Base-by-base conservation (phyloP, 2,797 vertebrate species). In the Muscicapa comitata region DNA sequence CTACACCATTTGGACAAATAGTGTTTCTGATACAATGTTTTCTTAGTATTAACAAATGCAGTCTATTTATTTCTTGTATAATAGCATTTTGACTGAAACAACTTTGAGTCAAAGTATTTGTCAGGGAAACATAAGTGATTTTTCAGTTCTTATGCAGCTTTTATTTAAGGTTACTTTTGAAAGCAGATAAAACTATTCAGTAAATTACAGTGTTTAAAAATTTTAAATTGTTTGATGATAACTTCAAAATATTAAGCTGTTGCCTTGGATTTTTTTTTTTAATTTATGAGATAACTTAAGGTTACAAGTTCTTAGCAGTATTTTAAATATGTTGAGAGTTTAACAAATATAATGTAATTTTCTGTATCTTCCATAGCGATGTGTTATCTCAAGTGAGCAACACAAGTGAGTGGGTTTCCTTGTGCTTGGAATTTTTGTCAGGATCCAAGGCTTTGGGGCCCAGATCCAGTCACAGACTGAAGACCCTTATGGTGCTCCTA, bases 381-480 rank as follows among this genome's bases (percentile, higher is more conserved):
- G 1, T 25, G 19, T 45, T 68, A 10, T 76, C 47, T 90, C 42
- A 50, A 53, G 35, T 43, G 23, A 78, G 79, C 26, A 57, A 12
- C 0, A 0, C 12, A 57, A 65, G 9, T n/a, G 10, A 18, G 28
- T 31, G n/a, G 3, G 1, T 45, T 88, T 88, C 45, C 26, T 67
- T n/a, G 19, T 33, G 8, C 62, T 51, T 48, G 54, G 73, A 70
- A 55, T 62, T 82, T 68, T 75, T 78, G 45, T 25, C 12, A 58
- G 47, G 25, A 62, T 81, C 58, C 78, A 71, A 40, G 29, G 15
- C 11, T 29, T 53, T 37, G 58, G 21, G 24, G 5, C 23, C 17
- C 8, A 3, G 29, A 63, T 24, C 33, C 1, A 45, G 45, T 13
- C 45, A 45, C 45, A 63, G 42, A 5, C 9, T 71, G n/a, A 35